Conservation (phyloP, 2,888 invertebrate genomes). For the Cataglyphis albicans region DNA sequence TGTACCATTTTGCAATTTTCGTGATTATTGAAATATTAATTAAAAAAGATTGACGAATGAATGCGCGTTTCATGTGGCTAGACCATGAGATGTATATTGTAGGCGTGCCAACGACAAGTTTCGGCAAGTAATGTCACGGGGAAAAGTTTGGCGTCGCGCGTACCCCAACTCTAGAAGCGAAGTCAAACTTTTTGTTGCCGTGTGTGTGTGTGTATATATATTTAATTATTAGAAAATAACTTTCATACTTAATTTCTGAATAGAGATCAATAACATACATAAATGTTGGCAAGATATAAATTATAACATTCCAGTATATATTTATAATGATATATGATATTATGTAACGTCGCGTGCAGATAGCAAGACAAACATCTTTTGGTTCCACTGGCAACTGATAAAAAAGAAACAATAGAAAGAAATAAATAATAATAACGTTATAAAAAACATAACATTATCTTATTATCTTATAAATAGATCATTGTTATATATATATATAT, state of each 20-base stretch:
- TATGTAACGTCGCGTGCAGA: conserved; percentile 27
- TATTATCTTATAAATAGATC: conserved; percentile 63
- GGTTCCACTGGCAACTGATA: conserved; percentile 66
- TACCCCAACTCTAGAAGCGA: too few relatives aligned
- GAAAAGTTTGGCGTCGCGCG: too few relatives aligned
- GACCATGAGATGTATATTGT: too few relatives aligned
- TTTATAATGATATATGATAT: conserved; percentile 50
- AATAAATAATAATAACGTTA: conserved; percentile 64
- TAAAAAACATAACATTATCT: conserved; percentile 50
- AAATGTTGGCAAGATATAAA: conserved; percentile 73
- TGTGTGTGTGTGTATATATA: too few relatives aligned
- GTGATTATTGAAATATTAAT: too few relatives aligned
- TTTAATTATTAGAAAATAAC: conserved; percentile 32
- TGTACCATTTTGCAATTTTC: too few relatives aligned
- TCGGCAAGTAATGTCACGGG: too few relatives aligned
- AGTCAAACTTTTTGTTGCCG: too few relatives aligned
- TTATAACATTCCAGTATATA: conserved; percentile 69
- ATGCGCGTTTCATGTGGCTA: too few relatives aligned
- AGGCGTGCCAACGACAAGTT: too few relatives aligned
- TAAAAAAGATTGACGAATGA: too few relatives aligned
- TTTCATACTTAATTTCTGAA: conserved; percentile 21
- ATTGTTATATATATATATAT: conserved; percentile 19
- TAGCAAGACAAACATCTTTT: conserved; percentile 56
- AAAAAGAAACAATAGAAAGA: conserved; percentile 14
- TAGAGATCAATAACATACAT: conserved; percentile 68